phyloP scores from a whole-genome alignment of 2,888 invertebrate species.

The Lithophane socia region DNA sequence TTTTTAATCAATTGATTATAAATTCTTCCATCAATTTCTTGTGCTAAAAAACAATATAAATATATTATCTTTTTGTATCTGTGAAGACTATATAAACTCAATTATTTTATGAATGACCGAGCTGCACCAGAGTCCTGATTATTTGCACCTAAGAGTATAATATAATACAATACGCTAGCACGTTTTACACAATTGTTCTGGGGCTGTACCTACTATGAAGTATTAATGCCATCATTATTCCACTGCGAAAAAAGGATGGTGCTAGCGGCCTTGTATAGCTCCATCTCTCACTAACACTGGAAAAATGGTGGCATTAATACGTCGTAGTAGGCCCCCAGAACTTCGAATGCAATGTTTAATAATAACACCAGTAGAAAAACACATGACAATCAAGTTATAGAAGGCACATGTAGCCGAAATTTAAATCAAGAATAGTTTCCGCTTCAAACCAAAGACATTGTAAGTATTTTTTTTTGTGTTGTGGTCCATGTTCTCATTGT shows the following conservation, averaged over 20 bases:
- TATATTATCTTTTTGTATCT: background rate
- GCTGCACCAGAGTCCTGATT: no score
- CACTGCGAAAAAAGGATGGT: no score
- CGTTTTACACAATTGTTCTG: no score
- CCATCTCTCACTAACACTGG: no score
- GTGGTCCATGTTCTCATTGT: slow-evolving; percentile 28
- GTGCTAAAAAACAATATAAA: background rate
- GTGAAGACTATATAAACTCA: background rate
- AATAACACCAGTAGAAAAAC: slow-evolving; percentile 17
- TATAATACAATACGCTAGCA: background rate
- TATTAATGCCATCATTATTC: no score
- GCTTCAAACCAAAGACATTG: slow-evolving; percentile 36
- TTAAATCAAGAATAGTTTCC: slow-evolving; percentile 38
- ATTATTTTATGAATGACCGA: background rate
- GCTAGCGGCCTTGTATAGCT: no score
- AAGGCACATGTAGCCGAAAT: slow-evolving; percentile 12
- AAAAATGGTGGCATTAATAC: no score
- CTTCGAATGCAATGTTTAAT: no score
- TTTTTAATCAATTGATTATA: background rate
- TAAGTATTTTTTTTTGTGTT: slow-evolving; percentile 56
- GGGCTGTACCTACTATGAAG: no score
- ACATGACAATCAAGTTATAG: slow-evolving; percentile 13
- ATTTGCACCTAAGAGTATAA: slow-evolving; percentile 13
- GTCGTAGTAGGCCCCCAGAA: no score
- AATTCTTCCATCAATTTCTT: background rate